Evolutionary conservation across 2,113 vertebrate species (phyloP), one percentile per base, ranked within the genome.

Genomic region (Rhinopomastus cyanomelas): DNA sequence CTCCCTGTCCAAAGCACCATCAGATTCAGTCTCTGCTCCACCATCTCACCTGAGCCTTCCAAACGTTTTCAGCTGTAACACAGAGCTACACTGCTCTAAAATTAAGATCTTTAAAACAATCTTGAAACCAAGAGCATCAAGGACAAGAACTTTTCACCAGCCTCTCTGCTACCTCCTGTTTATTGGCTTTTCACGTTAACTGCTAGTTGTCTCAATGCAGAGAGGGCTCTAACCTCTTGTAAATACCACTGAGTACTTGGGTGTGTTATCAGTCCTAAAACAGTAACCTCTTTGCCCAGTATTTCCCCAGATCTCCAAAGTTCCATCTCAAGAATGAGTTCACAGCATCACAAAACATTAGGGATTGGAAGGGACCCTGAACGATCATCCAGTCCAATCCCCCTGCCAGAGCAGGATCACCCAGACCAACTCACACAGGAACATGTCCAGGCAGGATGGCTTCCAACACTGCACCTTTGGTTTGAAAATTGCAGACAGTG

Each of bases 341-440:
- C 8, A 62, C 27, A 34, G 18, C 0, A 2, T 17, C 29, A 15
- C 15, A n/a, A n/a, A n/a, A n/a, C n/a, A n/a, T n/a, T n/a, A n/a
- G n/a, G n/a, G n/a, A n/a, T n/a, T n/a, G n/a, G n/a, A n/a, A n/a
- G n/a, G n/a, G n/a, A n/a, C n/a, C n/a, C n/a, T n/a, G n/a, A n/a
- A n/a, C n/a, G n/a, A n/a, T n/a, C n/a, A n/a, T n/a, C n/a, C n/a
- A n/a, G n/a, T n/a, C n/a, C n/a, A n/a, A n/a, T n/a, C n/a, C n/a
- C n/a, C n/a, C n/a, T n/a, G n/a, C n/a, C n/a, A n/a, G n/a, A n/a
- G n/a, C n/a, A n/a, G n/a, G n/a, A n/a, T n/a, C n/a, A n/a, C n/a
- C n/a, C n/a, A n/a, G n/a, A n/a, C n/a, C n/a, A n/a, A n/a, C n/a
- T n/a, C n/a, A n/a, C n/a, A n/a, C n/a, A n/a, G n/a, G n/a, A n/a